Base-by-base conservation (phyloP, 2,888 invertebrate genomes). In the Tuberolachnus salignus region DNA sequence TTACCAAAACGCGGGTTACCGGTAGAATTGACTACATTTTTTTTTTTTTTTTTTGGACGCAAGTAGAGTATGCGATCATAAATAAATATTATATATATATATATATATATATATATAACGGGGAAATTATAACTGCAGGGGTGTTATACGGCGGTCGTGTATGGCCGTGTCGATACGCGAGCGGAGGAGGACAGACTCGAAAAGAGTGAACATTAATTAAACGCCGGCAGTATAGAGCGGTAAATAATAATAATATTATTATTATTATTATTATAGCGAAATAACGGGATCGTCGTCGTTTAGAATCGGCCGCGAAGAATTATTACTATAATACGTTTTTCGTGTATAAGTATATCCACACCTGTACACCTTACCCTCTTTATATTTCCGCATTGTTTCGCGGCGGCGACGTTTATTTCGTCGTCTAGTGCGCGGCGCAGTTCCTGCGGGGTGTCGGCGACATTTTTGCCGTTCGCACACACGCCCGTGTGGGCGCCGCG, bases 221-320 rank as follows among this genome's bases (percentile, higher is more conserved):
- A 78, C 69, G 78, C 59, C 61, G 69, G 59, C 21, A 69, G 63
- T 19, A 10, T 11, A 53, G 53, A 67, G 59, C 78, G n/a, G 78
- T 78, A 78, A 78, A 78, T 78, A 78, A 78, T 78, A 34, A 34
- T n/a, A n/a, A n/a, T n/a, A n/a, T n/a, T n/a, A n/a, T n/a, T n/a
- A n/a, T n/a, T n/a, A n/a, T 34, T 34, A 34, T 34, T 34, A 34
- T 34, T 6, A 34, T 59, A 69, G 51, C 59, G n/a, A 51, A 78
- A 78, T 49, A 78, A 78, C 59, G 69, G 78, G 67, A 51, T n/a
- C 10, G 49, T n/a, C 57, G 59, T 59, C 42, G 34, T 53, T 49
- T 23, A 23, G 46, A 13, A 34, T 34, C 49, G 67, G 46, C 49
- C 11, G 57, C 3, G 49, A 34, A 78, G 67, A 78, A 46, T 78